These are phyloP conservation scores for Troilus luridus DNA, from an alignment of 2,888 invertebrate genomes.

Conservation along the genomic window DNA sequence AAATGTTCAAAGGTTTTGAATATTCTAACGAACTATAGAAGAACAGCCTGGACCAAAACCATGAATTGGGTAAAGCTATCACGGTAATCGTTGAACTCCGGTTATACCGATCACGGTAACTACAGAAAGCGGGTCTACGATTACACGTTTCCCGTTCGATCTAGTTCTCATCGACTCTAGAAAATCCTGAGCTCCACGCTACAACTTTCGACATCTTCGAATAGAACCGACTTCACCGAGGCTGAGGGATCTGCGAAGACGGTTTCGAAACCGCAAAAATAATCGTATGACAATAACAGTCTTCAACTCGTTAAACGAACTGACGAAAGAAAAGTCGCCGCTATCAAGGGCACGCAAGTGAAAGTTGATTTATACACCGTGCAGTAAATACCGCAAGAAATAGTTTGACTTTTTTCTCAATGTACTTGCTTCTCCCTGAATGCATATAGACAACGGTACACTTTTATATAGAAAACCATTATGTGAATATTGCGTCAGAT, in stretches of 20 bases:
- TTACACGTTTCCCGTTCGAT: background rate
- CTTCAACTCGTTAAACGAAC: conserved; percentile 28
- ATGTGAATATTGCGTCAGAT: conserved; percentile 33
- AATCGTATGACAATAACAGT: conserved; percentile 4
- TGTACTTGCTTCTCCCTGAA: background rate
- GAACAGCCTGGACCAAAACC: background rate
- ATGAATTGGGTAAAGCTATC: background rate
- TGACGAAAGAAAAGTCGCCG: background rate
- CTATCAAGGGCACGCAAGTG: conserved; percentile 18
- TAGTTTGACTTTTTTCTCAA: background rate
- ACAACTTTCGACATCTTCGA: background rate
- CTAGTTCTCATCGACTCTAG: background rate
- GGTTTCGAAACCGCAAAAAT: conserved; percentile 29
- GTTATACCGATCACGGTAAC: background rate
- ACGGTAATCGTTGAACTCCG: background rate
- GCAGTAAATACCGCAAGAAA: background rate
- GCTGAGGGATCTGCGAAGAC: background rate
- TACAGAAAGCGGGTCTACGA: background rate
- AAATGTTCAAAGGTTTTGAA: background rate
- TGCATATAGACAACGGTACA: background rate
- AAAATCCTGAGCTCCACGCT: background rate
- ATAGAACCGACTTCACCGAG: background rate
- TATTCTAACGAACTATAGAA: background rate
- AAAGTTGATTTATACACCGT: conserved; percentile 20
- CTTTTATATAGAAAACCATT: conserved; percentile 30